Conservation (phyloP, 2,113 vertebrate genomes). For the Scortum barcoo region DNA sequence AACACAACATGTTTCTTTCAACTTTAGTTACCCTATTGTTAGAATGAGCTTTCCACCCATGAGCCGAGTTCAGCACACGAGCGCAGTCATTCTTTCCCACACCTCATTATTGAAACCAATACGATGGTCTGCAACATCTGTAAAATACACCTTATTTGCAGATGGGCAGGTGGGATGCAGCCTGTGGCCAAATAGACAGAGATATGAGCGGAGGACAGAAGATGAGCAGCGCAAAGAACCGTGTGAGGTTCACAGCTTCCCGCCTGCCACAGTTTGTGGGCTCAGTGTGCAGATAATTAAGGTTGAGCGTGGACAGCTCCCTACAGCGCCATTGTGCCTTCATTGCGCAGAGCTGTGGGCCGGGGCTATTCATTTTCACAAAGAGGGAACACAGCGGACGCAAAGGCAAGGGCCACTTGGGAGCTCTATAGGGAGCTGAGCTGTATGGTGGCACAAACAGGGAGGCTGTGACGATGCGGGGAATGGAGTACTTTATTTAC, state of each 20-base stretch:
- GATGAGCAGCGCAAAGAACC: conserved; percentile 32
- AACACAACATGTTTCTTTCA: conserved; percentile 16
- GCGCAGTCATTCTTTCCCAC: background rate
- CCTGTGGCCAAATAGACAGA: conserved; percentile 8
- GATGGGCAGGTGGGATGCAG: background rate
- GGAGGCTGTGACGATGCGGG: conserved; percentile 29
- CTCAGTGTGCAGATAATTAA: conserved; percentile 72
- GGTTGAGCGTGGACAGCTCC: conserved; percentile 76
- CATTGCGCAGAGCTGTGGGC: conserved; percentile 51
- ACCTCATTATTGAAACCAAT: background rate
- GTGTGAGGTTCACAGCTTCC: conserved; percentile 57
- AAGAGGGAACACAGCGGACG: conserved; percentile 54
- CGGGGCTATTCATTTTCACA: conserved; percentile 67
- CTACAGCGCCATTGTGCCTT: conserved; percentile 55
- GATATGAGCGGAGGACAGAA: conserved; percentile 22
- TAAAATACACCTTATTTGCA: conserved; percentile 37
- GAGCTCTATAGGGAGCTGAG: conserved; percentile 58
- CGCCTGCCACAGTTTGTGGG: conserved; percentile 66
- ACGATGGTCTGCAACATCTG: conserved; percentile 9
- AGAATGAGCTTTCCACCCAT: background rate
- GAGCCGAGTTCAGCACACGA: background rate
- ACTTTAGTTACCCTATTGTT: background rate
- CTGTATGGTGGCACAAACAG: conserved; percentile 41
- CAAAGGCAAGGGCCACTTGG: conserved; percentile 50
- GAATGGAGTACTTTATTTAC: conserved; percentile 59